Conservation (phyloP, 2,113 vertebrate species). For the Craseonycteris thonglongyai region DNA sequence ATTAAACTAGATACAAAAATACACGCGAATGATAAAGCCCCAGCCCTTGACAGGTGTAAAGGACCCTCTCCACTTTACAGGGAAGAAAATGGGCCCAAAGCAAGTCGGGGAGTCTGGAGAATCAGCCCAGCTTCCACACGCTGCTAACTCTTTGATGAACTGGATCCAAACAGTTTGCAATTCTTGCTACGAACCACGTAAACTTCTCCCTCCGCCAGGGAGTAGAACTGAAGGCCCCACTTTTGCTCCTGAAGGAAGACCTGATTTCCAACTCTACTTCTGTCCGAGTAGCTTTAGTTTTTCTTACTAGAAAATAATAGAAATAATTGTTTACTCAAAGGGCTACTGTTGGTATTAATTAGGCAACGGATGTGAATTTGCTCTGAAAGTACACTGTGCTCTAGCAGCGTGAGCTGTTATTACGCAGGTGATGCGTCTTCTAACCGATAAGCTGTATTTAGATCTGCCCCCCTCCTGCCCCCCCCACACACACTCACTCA, state of each 20-base stretch:
- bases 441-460: not conserved
- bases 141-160: not conserved
- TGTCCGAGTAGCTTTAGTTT: not conserved
- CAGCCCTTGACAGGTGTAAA: not conserved
- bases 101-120: not conserved
- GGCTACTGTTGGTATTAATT: not conserved
- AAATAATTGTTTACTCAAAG: conserved; percentile 3
- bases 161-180: not conserved
- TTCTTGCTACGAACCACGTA: not conserved
- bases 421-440: not conserved
- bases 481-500: no score
- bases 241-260: not conserved
- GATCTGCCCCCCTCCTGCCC: not conserved
- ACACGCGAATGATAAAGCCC: not conserved
- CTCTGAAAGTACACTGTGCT: not conserved
- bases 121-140: not conserved
- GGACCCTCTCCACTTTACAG: not conserved
- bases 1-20: not conserved
- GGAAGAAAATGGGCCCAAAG: not conserved
- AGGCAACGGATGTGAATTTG: not conserved
- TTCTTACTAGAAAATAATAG: not conserved
- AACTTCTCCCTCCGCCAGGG: not conserved
- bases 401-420: not conserved
- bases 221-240: not conserved
- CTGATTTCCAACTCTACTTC: not conserved